Evolutionary conservation across 2,797 vertebrate genomes (phyloP).

Genomic region (Morelia viridis): DNA sequence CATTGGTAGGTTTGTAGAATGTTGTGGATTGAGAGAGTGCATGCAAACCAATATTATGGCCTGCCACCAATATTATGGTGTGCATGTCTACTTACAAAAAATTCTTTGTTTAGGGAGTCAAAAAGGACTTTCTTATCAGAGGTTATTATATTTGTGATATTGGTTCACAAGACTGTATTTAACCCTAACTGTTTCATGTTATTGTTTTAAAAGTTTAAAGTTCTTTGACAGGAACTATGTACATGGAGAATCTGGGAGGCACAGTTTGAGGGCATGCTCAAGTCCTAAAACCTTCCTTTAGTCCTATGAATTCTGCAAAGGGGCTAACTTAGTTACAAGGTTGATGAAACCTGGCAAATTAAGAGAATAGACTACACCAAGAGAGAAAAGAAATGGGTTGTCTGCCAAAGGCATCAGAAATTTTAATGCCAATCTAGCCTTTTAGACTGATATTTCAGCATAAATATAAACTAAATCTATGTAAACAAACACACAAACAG

Average conservation of each 20-base stretch:
- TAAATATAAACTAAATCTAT: slow-evolving; percentile 27
- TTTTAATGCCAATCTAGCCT: slow-evolving; percentile 25
- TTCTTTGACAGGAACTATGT: neutral
- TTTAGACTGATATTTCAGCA: slow-evolving; percentile 32
- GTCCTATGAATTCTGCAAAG: neutral
- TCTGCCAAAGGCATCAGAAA: neutral
- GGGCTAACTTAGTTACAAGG: neutral
- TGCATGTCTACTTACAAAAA: neutral
- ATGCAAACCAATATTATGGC: neutral
- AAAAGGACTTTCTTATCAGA: too few relatives aligned
- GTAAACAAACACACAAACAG: slow-evolving; percentile 28
- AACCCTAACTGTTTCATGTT: neutral
- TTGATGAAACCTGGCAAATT: neutral
- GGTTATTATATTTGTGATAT: too few relatives aligned
- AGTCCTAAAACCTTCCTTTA: too few relatives aligned
- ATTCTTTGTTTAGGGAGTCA: too few relatives aligned
- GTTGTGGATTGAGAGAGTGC: neutral
- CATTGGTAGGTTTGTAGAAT: neutral
- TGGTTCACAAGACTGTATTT: neutral
- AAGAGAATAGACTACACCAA: neutral
- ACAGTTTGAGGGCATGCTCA: too few relatives aligned
- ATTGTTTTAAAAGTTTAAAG: neutral
- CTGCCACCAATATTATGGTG: neutral
- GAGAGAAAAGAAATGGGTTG: slow-evolving; percentile 18
- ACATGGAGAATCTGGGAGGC: too few relatives aligned